Evolutionary conservation across 2,888 invertebrate genomes (phyloP).

Genomic region (Amphipoea lucens): DNA sequence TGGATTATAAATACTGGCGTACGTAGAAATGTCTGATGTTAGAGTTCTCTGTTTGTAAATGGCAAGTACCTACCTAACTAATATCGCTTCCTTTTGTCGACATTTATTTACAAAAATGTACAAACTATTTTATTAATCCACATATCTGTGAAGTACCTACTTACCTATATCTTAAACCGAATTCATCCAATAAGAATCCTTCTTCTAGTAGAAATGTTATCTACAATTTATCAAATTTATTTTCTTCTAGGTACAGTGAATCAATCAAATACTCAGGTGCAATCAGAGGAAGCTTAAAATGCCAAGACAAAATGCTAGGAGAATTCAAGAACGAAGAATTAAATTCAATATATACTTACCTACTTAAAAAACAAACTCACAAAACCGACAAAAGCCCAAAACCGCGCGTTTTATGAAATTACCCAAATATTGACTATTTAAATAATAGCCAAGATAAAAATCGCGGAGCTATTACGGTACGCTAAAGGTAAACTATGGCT

Average conservation of each 20-base stretch:
- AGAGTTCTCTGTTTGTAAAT: conserved; percentile 8
- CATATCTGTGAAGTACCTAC: neutral
- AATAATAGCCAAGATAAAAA: conserved; percentile 50
- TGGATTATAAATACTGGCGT: conserved; percentile 30
- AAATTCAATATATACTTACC: neutral
- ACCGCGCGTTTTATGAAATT: conserved; percentile 26
- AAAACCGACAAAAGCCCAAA: neutral
- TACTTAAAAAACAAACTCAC: conserved; percentile 1
- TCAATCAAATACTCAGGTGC: neutral
- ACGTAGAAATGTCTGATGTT: conserved; percentile 16
- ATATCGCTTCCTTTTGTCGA: neutral
- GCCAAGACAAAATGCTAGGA: neutral
- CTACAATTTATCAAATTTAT: neutral
- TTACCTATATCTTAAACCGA: neutral
- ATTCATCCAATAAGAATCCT: neutral
- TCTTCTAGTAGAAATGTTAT: neutral
- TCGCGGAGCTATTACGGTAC: conserved; percentile 43
- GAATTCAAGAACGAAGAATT: neutral
- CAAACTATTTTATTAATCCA: neutral
- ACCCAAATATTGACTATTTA: conserved; percentile 46
- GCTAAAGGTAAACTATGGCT: conserved; percentile 57
- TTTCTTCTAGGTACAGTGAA: neutral
- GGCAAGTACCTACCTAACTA: neutral
- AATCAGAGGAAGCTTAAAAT: neutral
- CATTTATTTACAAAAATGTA: neutral